A percentile compares a stretch with the other conserved stretches of the same genome.
These are phyloP conservation scores for Sinohyriopsis cumingii DNA, from an alignment of 2,888 invertebrate species.

Conservation along the genomic window DNA sequence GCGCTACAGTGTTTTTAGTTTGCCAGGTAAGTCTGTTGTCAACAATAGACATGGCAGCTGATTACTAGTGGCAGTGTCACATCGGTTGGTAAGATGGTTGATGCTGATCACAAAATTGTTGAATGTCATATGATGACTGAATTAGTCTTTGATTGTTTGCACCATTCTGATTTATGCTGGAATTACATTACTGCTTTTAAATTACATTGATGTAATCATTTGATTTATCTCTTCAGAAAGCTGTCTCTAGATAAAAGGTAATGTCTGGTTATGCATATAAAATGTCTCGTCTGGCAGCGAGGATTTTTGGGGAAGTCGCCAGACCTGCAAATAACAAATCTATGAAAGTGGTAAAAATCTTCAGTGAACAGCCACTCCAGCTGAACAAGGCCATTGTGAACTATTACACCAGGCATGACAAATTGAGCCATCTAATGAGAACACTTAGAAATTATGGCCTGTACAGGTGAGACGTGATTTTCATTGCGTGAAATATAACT, in stretches of 20 bases:
- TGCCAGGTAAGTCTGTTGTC: too few relatives aligned
- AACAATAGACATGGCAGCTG: too few relatives aligned
- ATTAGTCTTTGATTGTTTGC: too few relatives aligned
- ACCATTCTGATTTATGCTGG: too few relatives aligned
- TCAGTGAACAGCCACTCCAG: conserved; percentile 84
- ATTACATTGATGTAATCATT: not conserved
- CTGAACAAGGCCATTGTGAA: conserved; percentile 82
- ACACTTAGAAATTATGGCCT: conserved; percentile 66
- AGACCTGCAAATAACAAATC: conserved; percentile 79
- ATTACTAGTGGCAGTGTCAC: too few relatives aligned
- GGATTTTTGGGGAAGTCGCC: conserved; percentile 88
- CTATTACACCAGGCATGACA: conserved; percentile 90
- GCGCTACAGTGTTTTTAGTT: too few relatives aligned
- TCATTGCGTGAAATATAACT: too few relatives aligned
- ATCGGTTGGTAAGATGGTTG: too few relatives aligned
- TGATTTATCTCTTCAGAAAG: conserved; percentile 4
- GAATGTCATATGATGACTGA: too few relatives aligned
- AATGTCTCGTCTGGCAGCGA: conserved; percentile 88
- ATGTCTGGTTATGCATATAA: conserved; percentile 84
- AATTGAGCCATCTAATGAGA: conserved; percentile 83
- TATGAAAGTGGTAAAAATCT: conserved; percentile 80
- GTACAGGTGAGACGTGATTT: conserved; percentile 53
- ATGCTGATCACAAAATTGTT: too few relatives aligned
- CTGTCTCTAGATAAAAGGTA: too few relatives aligned
- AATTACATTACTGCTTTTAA: too few relatives aligned